These are phyloP conservation scores for Papilio glaucus DNA, from an alignment of 1,140 invertebrate species.

Conservation along the genomic window DNA sequence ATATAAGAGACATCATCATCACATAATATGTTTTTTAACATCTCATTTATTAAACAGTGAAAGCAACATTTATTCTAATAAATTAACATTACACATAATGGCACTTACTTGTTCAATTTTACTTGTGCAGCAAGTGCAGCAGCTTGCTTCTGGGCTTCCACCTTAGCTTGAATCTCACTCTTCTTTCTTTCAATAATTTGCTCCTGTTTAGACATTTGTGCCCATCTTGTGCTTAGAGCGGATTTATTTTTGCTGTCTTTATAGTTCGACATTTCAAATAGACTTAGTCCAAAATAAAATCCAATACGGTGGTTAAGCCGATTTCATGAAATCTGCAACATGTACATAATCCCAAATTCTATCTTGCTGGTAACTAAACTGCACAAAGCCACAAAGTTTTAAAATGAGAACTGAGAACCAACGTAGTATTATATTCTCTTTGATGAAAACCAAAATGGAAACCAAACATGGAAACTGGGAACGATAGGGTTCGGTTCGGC, in stretches of 20 bases:
- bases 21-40: background rate
- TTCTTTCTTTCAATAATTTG: constrained; percentile 92
- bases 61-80: background rate
- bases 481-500: too few species aligned
- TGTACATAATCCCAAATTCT: background rate
- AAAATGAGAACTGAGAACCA: too few species aligned
- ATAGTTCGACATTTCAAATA: constrained; percentile 67
- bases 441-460: too few species aligned
- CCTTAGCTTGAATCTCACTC: constrained; percentile 80
- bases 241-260: constrained; percentile 78
- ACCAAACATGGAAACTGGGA: too few species aligned
- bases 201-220: constrained; percentile 92
- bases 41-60: constrained; percentile 12
- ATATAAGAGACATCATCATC: too few species aligned
- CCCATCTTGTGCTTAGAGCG: constrained; percentile 82
- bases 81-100: background rate
- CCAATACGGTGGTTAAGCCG: background rate
- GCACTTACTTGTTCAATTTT: constrained; percentile 68
- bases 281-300: too few species aligned
- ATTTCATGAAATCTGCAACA: background rate
- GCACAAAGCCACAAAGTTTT: background rate
- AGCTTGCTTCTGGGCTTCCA: constrained; percentile 78
- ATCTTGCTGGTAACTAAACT: background rate
- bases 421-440: too few species aligned
- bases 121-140: constrained; percentile 75